Evolutionary conservation across 2,113 vertebrate species (phyloP).

Genomic region (Circaetus gallicus): DNA sequence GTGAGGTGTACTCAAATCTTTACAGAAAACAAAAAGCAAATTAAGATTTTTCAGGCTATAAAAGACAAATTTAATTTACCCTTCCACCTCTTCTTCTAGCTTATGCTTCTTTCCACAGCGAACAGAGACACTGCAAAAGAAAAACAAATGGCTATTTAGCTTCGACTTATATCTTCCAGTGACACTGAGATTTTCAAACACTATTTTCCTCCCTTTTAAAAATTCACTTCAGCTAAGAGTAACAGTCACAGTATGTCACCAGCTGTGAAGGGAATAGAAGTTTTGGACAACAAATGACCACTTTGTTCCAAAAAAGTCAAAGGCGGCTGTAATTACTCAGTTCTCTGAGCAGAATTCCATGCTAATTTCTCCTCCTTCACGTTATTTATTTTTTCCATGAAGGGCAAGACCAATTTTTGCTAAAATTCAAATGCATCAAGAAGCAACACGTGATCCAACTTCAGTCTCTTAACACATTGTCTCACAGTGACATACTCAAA

Average conservation of each 20-base stretch:
- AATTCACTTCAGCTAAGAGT: background rate
- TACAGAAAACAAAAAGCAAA: background rate
- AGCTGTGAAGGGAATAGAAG: background rate
- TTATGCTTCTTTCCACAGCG: slow-evolving; percentile 73
- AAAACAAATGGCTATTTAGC: background rate
- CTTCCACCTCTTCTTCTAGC: slow-evolving; percentile 67
- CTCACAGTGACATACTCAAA: background rate
- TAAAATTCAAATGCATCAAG: background rate
- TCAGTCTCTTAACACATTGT: background rate
- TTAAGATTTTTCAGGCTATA: background rate
- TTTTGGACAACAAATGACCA: background rate
- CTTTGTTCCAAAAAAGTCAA: background rate
- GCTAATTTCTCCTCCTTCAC: background rate
- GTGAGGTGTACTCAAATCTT: background rate
- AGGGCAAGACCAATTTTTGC: background rate
- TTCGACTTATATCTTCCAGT: background rate
- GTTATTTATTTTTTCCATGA: background rate
- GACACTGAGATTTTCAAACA: background rate
- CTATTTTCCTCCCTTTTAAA: background rate
- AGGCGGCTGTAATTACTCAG: accelerated
- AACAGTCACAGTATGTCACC: background rate
- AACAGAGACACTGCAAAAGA: slow-evolving; percentile 40
- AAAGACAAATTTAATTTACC: slow-evolving; percentile 64
- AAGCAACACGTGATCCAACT: background rate
- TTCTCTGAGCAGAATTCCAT: background rate